Evolutionary conservation across 2,888 invertebrate genomes (phyloP).

Genomic region (Conistra vaccinii): DNA sequence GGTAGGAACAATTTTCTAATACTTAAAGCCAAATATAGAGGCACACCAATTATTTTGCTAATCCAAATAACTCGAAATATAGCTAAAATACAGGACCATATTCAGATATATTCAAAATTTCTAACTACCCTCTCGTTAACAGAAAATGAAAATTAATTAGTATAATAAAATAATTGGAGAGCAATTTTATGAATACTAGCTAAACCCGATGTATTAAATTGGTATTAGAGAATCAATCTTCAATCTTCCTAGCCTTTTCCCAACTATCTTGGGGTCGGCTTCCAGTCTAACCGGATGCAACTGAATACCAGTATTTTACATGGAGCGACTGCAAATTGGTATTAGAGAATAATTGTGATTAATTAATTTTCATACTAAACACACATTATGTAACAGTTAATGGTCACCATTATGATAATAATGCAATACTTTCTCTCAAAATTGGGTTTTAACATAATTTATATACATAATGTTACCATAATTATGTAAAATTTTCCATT

Average conservation of each 20-base stretch:
- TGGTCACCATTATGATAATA: constrained; percentile 32
- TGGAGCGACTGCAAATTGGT: no score
- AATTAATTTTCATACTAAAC: constrained; percentile 29
- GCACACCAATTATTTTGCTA: background rate
- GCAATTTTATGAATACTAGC: constrained; percentile 23
- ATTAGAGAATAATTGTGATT: constrained; percentile 43
- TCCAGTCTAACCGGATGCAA: no score
- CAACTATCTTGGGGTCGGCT: no score
- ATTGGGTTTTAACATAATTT: constrained; percentile 13
- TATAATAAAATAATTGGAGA: constrained; percentile 23
- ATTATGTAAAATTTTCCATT: background rate
- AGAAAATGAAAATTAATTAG: constrained; percentile 30
- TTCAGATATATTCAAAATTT: background rate
- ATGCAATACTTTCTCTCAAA: constrained; percentile 36
- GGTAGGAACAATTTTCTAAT: background rate
- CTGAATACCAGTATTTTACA: no score
- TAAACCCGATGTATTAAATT: constrained; percentile 27
- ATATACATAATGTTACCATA: constrained; percentile 15
- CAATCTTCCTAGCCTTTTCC: no score
- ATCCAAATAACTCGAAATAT: background rate
- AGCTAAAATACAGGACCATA: background rate
- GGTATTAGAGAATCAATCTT: constrained; percentile 47
- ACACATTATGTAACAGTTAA: constrained; percentile 18
- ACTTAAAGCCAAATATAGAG: background rate
- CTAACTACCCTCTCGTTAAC: constrained; percentile 24